These are phyloP conservation scores for Rapana venosa DNA, from an alignment of 2,888 invertebrate species.

Conservation along the genomic window DNA sequence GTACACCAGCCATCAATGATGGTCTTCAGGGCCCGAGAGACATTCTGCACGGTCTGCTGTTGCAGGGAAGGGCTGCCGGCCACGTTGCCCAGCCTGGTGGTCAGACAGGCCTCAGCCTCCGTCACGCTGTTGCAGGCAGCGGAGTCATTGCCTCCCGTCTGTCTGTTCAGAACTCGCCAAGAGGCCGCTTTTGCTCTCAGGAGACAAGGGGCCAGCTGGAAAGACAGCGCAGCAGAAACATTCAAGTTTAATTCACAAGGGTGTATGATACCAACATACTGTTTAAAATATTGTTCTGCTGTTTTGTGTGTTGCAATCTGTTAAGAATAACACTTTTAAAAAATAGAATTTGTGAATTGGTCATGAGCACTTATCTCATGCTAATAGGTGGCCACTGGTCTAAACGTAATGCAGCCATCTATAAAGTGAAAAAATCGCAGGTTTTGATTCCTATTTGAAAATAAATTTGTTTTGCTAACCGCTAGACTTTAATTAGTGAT, in stretches of 20 bases:
- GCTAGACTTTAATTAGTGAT: no score
- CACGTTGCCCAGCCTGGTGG: background rate
- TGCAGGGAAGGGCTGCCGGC: background rate
- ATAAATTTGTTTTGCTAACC: no score
- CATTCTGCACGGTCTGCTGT: background rate
- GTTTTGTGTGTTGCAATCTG: no score
- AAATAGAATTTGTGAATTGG: no score
- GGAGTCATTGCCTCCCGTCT: background rate
- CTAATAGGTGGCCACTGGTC: no score
- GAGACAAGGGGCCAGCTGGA: background rate
- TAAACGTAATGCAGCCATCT: no score
- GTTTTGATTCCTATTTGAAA: no score
- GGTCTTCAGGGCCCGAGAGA: background rate
- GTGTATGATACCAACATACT: no score
- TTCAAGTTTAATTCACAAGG: no score
- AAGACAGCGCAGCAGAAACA: background rate
- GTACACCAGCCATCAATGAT: background rate
- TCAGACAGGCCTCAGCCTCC: background rate
- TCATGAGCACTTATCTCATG: no score
- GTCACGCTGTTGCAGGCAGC: background rate
- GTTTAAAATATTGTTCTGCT: background rate
- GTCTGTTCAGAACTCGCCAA: background rate
- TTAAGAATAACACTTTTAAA: no score
- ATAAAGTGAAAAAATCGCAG: no score
- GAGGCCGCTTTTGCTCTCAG: conserved; percentile 25